Base-by-base conservation (phyloP, 2,888 invertebrate species). In the Agrotis clavis region DNA sequence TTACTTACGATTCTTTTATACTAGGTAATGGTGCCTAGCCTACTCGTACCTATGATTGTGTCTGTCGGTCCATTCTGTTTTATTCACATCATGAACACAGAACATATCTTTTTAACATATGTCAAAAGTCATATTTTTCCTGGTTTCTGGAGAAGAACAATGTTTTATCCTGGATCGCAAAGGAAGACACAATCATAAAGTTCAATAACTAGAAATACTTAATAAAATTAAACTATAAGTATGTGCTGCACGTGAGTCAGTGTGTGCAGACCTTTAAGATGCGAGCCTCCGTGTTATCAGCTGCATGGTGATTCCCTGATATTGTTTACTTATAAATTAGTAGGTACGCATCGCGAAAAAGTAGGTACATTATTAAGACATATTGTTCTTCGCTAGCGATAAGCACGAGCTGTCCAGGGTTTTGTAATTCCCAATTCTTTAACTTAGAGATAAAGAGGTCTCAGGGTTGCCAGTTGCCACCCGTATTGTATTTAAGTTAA, bases 241-340 rank as follows among this genome's bases (percentile, higher is more conserved):
- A 11, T 41, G 41, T 13, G 30, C 30, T 18, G 5, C 30, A 11
- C 21, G 1, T 21, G 35, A 21, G 11, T 35, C 21, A 77, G 25
- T 82, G 71, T 63, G n/a, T 1, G 41, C 47, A 63, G 41, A 63
- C 30, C 48, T 54, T 81, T 3, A 47, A 21, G 47, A 21, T 13
- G 47, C 11, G 2, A 56, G 45, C 59, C 25, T 30, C 41, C 4
- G 25, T 30, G 62, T 66, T 68, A 79, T 79, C 79, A 67, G 57
- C 18, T 14, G 25, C 13, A 47, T 68, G 61, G 84, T 83, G 45
- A 80, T 63, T 83, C 75, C 84, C 84, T 62, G 45, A 80, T 67
- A 65, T 62, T 60, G 62, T 61, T 67, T 61, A 64, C 63, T 25
- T 50, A 54, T 16, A 3, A 30, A 25, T 66, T 18, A 6, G 13